A percentile compares a stretch with the other conserved stretches of the same genome.
Conservation (phyloP, 2,888 invertebrate genomes). For the Plutella xylostella region DNA sequence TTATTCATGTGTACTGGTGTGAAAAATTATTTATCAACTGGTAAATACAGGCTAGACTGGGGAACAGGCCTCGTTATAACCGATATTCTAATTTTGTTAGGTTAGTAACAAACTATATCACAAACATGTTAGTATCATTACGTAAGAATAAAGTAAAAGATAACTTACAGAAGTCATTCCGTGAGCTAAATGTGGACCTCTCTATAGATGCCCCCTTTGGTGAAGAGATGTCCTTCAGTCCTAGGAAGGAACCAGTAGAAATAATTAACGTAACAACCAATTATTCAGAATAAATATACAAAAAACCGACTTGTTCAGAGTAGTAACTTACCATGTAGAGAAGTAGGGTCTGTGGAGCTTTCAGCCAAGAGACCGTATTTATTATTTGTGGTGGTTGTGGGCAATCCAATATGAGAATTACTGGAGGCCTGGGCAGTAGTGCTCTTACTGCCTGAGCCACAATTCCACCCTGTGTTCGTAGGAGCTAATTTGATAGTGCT, state of each 20-base stretch:
- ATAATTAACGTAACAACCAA: too few relatives aligned
- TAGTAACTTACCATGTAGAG: conserved; percentile 37
- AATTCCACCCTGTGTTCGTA: conserved; percentile 44
- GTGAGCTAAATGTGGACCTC: conserved; percentile 56
- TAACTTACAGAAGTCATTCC: conserved; percentile 50
- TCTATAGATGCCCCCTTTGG: conserved; percentile 62
- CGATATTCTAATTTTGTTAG: too few relatives aligned
- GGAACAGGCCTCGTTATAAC: too few relatives aligned
- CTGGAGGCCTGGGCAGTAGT: conserved; percentile 33
- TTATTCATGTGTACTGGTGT: too few relatives aligned
- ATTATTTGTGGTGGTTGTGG: conserved; percentile 32
- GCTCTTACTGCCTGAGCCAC: conserved; percentile 52
- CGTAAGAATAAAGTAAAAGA: not conserved
- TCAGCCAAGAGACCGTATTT: conserved; percentile 45
- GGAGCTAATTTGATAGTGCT: conserved; percentile 52
- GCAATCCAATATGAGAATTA: conserved; percentile 42
- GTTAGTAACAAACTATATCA: too few relatives aligned
- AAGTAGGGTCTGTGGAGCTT: conserved; percentile 43
- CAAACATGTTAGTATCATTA: too few relatives aligned
- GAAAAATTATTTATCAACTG: too few relatives aligned
- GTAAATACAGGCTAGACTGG: too few relatives aligned
- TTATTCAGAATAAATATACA: too few relatives aligned
- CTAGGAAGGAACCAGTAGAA: too few relatives aligned
- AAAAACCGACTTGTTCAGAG: too few relatives aligned
- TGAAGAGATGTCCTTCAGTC: too few relatives aligned